phyloP scores from a whole-genome alignment of 2,797 vertebrate species.

The Cuculus canorus region DNA sequence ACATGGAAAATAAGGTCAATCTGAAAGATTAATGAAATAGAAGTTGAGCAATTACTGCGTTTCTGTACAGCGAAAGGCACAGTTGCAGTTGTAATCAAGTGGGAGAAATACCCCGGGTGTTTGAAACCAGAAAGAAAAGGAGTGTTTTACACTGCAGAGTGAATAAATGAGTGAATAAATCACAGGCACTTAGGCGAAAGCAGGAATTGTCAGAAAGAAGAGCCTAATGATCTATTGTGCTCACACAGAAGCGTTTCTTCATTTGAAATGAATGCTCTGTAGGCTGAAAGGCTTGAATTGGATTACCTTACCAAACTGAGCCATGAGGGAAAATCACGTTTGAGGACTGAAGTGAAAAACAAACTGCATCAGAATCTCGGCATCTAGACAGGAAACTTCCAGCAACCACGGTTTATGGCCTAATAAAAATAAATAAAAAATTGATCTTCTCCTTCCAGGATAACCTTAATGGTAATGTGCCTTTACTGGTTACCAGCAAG shows the following conservation, averaged over 20 bases:
- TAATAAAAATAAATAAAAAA: neutral
- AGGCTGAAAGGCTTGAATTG: neutral
- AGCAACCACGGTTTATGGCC: neutral
- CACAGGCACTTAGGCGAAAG: neutral
- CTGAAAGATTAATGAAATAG: neutral
- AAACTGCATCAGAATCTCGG: constrained; percentile 11
- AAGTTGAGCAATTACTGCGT: neutral
- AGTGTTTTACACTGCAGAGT: neutral
- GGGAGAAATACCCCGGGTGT: neutral
- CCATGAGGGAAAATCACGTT: constrained; percentile 18
- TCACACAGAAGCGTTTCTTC: neutral
- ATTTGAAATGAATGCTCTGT: neutral
- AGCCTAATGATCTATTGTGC: neutral
- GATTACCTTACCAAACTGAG: neutral
- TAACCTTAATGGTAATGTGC: neutral
- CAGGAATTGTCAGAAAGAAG: neutral
- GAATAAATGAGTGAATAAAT: constrained; percentile 34
- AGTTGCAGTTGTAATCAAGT: neutral
- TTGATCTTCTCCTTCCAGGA: neutral
- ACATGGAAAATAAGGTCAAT: neutral
- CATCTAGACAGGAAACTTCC: neutral
- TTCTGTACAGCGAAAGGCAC: neutral
- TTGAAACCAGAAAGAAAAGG: neutral
- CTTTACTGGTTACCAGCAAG: neutral
- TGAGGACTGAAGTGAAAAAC: neutral